These are phyloP conservation scores for Heloderma charlesbogerti DNA, from an alignment of 2,113 vertebrate genomes.

Conservation along the genomic window DNA sequence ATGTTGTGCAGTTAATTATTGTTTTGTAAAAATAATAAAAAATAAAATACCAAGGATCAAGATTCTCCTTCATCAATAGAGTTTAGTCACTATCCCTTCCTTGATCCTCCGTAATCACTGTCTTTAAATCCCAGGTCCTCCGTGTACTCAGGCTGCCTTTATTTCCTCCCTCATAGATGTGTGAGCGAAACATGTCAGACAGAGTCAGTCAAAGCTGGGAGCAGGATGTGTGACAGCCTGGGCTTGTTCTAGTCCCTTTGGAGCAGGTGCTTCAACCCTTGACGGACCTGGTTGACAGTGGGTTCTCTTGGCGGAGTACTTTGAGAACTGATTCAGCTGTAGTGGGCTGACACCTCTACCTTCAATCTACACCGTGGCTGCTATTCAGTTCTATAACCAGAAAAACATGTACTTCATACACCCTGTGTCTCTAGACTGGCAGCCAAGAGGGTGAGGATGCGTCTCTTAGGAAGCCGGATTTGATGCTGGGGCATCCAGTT, in stretches of 20 bases:
- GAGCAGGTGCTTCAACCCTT: background rate
- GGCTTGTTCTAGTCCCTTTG: background rate
- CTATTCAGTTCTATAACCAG: background rate
- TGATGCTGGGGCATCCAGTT: background rate
- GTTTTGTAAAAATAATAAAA: background rate
- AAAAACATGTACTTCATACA: background rate
- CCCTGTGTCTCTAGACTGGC: background rate
- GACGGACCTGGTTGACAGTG: background rate
- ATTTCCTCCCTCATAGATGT: background rate
- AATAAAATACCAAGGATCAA: background rate
- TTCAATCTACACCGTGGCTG: background rate
- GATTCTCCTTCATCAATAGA: background rate
- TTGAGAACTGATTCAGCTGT: too few relatives aligned
- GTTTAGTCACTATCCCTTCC: background rate
- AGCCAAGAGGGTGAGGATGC: too few relatives aligned
- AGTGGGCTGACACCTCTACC: background rate
- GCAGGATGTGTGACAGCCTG: background rate
- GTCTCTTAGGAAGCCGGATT: background rate
- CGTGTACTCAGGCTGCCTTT: background rate
- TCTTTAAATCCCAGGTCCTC: background rate
- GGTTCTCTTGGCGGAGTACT: too few relatives aligned
- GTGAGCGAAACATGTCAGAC: background rate
- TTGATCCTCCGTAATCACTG: conserved; percentile 15
- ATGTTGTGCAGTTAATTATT: background rate
- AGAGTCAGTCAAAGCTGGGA: background rate